A percentile compares a stretch with the other conserved stretches of the same genome.
These are phyloP conservation scores for Capreolus pygargus DNA, from an alignment of 2,113 vertebrate genomes.

Conservation along the genomic window DNA sequence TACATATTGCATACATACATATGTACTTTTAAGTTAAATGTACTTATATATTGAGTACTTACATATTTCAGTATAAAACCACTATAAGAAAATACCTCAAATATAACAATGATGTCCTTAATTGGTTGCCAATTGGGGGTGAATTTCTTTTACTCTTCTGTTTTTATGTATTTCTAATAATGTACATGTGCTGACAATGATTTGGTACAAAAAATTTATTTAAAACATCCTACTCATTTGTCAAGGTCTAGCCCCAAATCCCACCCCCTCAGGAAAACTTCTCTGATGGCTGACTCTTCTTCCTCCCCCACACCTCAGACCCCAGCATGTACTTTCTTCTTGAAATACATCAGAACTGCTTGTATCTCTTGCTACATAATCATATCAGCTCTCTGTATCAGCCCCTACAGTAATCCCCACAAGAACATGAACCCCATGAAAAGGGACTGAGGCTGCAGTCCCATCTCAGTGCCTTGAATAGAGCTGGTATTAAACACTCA, in stretches of 20 bases:
- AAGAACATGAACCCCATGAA: not conserved
- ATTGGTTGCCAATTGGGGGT: not conserved
- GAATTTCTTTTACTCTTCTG: not conserved
- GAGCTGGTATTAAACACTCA: not conserved
- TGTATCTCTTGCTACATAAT: not conserved
- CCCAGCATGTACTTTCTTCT: not conserved
- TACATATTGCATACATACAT: not conserved
- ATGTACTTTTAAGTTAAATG: not conserved
- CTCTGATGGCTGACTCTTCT: not conserved
- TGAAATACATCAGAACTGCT: not conserved
- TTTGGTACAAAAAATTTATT: not conserved
- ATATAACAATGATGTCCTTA: not conserved
- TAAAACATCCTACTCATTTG: not conserved
- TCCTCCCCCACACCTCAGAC: not conserved
- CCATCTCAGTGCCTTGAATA: not conserved
- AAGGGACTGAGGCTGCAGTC: not conserved
- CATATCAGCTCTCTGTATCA: too few relatives aligned
- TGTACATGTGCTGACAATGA: not conserved
- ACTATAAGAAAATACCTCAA: not conserved
- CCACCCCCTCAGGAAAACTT: not conserved
- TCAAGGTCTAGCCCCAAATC: not conserved
- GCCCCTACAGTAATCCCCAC: not conserved
- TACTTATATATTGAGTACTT: not conserved
- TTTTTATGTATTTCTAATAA: conserved; percentile 10
- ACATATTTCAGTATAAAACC: not conserved